Evolutionary conservation across 2,113 vertebrate genomes (phyloP), one percentile per base, ranked within the genome.

Genomic region (Zingel zingel): DNA sequence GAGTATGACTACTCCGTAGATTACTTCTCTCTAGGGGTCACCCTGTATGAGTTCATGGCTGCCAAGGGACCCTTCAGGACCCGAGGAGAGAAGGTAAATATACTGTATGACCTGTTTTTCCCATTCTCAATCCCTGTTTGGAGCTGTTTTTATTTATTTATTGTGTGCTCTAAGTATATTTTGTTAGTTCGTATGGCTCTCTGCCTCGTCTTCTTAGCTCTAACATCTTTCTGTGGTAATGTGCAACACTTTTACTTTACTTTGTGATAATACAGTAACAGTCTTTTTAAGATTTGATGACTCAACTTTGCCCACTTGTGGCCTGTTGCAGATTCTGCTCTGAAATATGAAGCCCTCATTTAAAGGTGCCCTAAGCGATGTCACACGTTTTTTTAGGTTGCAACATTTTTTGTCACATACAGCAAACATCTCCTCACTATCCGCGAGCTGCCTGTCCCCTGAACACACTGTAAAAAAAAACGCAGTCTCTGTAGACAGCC

Each of bases 21-120:
- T 75, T 97, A 97, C 79, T 97, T 97, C 33, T 94, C 96, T 30
- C 79, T 97, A 83, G 96, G 97, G 0, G 96, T 97, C 79, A 97
- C 96, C 0, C 57, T 97, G 50, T 97, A 93, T 0, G 97, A 97
- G 91, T 97, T 97, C 91, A 85, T 97, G 1, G 95, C 94, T 0
- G 96, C 97, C 21, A 96, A 95, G 33, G 97, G 97, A 1, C 96
- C 97, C 11, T 97, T 97, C 77, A 94, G 96, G 59, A 92, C 82
- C 45, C 86, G 96, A 39, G 96, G 97, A 85, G 96, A 97, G 79
- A 97, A 96, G 95, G 97, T 97, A 84, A n/a, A 91, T 4, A 45
- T 12, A 11, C 23, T 7, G 6, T 47, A 3, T 65, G 45, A 66
- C 14, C 19, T 8, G 19, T 59, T 59, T 27, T 6, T 45, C 1